Conservation (phyloP, 2,797 vertebrate species). For the Gallirallus australis region DNA sequence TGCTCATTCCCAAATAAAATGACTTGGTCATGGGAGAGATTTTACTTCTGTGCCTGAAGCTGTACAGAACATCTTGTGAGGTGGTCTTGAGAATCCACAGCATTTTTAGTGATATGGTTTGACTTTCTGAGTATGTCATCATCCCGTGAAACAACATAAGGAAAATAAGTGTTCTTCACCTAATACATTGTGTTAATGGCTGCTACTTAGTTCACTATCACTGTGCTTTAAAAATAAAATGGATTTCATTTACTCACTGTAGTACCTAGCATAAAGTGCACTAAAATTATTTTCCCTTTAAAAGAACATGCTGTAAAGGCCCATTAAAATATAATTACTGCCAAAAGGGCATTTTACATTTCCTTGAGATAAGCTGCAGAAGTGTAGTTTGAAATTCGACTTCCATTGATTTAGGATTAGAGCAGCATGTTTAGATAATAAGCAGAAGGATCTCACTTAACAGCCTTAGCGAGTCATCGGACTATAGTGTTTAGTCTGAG, state of each 20-base stretch:
- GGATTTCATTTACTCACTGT: not conserved
- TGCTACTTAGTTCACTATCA: not conserved
- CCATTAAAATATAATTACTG: constrained; percentile 73
- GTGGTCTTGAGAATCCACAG: not conserved
- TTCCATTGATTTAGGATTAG: constrained; percentile 65
- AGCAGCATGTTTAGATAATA: constrained; percentile 56
- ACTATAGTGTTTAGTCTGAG: constrained; percentile 26
- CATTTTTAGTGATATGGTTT: not conserved
- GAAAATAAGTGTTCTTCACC: not conserved
- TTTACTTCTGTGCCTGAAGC: not conserved
- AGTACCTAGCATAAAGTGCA: not conserved
- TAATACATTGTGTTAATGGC: not conserved
- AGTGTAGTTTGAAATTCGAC: constrained; percentile 34
- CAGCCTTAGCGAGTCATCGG: constrained; percentile 28
- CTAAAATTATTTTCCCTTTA: constrained; percentile 58
- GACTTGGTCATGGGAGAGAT: not conserved
- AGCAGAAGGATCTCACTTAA: constrained; percentile 48
- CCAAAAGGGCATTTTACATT: constrained; percentile 62
- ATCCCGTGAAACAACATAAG: not conserved
- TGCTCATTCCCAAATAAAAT: not conserved
- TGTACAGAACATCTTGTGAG: not conserved
- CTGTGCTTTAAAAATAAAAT: constrained; percentile 1
- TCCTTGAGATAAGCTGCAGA: constrained; percentile 56
- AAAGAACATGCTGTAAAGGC: not conserved
- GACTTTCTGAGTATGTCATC: not conserved